phyloP scores from a whole-genome alignment of 1,140 invertebrate genomes.

The Plodia interpunctella region DNA sequence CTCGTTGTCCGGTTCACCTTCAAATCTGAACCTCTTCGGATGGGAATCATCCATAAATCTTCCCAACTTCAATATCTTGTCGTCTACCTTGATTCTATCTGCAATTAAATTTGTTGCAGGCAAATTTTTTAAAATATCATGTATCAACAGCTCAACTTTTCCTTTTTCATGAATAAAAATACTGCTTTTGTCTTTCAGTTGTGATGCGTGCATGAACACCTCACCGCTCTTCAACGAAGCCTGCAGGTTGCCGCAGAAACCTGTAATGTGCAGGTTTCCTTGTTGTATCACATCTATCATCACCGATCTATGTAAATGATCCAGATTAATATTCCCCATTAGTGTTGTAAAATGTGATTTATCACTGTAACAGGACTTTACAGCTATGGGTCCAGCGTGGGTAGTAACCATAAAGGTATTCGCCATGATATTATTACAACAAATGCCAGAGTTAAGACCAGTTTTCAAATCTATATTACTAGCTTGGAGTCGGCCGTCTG shows the following conservation, averaged over 20 bases:
- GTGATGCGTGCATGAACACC: constrained; percentile 68
- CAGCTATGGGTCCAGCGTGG: constrained; percentile 60
- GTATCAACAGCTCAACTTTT: constrained; percentile 64
- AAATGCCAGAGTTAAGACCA: constrained; percentile 50
- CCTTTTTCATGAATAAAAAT: constrained; percentile 76
- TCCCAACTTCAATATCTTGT: constrained; percentile 65
- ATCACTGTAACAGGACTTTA: constrained; percentile 73
- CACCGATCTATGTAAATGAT: constrained; percentile 63
- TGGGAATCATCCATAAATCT: constrained; percentile 69
- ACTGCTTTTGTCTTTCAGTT: constrained; percentile 68
- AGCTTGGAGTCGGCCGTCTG: constrained; percentile 61
- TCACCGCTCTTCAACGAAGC: constrained; percentile 72
- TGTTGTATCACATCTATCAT: constrained; percentile 70
- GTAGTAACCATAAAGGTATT: constrained; percentile 58
- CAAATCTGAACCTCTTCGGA: constrained; percentile 70
- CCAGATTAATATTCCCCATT: constrained; percentile 64
- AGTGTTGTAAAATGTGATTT: constrained; percentile 69
- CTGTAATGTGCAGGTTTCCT: constrained; percentile 66
- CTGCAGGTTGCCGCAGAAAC: constrained; percentile 67
- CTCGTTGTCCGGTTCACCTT: constrained; percentile 59
- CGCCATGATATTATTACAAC: constrained; percentile 69
- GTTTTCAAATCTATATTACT: constrained; percentile 69
- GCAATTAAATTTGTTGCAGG: constrained; percentile 71
- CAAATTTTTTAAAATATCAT: constrained; percentile 63
- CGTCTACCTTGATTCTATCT: constrained; percentile 66